A percentile compares a stretch with the other conserved stretches of the same genome.
Evolutionary conservation across 64 coral and sea anemone genomes (phyloP).

Genomic region (Porites lutea): DNA sequence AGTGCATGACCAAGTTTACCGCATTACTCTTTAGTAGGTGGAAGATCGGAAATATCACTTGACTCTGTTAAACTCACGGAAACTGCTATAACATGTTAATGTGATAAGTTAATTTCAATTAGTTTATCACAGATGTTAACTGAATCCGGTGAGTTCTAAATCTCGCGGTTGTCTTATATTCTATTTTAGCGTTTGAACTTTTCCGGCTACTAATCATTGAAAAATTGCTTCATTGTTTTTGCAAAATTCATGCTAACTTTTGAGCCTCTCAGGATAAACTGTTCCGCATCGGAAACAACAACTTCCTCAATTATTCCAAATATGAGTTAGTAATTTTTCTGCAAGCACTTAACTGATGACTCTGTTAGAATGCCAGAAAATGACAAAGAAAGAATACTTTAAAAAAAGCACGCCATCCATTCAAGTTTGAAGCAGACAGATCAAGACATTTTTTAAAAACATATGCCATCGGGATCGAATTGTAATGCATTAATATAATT

Average conservation of each 20-base stretch:
- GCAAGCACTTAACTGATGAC: too few relatives aligned
- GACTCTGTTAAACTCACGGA: background rate
- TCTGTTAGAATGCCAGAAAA: too few relatives aligned
- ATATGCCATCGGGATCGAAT: too few relatives aligned
- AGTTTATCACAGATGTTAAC: background rate
- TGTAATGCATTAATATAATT: too few relatives aligned
- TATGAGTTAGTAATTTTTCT: background rate
- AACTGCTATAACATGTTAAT: background rate
- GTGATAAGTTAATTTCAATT: background rate
- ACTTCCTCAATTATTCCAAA: slow-evolving; percentile 16
- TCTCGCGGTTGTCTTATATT: too few relatives aligned
- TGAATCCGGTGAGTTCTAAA: background rate
- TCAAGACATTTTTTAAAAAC: too few relatives aligned
- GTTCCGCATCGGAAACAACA: background rate
- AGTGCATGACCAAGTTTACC: background rate
- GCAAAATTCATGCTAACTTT: slow-evolving; percentile 33
- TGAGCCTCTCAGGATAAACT: slow-evolving; percentile 27
- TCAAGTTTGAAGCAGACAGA: too few relatives aligned
- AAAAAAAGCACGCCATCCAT: too few relatives aligned
- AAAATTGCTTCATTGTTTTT: background rate
- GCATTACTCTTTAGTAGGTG: too few relatives aligned
- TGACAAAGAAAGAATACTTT: too few relatives aligned
- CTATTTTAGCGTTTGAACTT: background rate
- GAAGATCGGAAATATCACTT: too few relatives aligned
- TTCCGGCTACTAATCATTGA: background rate